A percentile compares a stretch with the other conserved stretches of the same genome.
phyloP scores from a whole-genome alignment of 2,888 invertebrate species.

The Drosophila eohydei region DNA sequence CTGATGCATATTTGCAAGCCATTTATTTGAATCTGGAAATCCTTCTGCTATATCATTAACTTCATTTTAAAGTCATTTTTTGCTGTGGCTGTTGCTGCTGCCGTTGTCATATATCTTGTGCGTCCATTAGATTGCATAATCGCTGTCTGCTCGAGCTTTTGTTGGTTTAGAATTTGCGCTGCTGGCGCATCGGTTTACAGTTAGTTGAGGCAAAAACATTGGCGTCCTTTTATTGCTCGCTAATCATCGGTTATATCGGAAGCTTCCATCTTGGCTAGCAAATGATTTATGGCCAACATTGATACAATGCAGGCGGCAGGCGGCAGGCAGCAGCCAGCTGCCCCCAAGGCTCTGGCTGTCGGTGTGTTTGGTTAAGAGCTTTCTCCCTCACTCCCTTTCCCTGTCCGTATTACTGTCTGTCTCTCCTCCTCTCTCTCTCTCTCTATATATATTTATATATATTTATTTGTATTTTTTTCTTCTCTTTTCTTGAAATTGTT shows the following conservation, averaged over 20 bases:
- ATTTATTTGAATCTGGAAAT: conserved; percentile 5
- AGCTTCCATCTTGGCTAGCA: conserved; percentile 54
- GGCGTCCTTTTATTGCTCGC: conserved; percentile 58
- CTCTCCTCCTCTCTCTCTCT: background rate
- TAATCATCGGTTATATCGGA: conserved; percentile 62
- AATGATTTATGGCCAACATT: conserved; percentile 76
- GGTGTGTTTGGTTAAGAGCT: conserved; percentile 1
- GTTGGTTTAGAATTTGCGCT: background rate
- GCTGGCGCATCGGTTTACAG: conserved; percentile 17
- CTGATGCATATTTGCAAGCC: conserved; percentile 8
- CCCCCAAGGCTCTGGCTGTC: conserved; percentile 1
- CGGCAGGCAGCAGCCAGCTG: conserved; percentile 1
- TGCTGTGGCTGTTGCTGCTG: conserved; percentile 14
- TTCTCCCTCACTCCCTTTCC: background rate
- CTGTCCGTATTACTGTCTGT: background rate
- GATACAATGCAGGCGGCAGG: conserved; percentile 53
- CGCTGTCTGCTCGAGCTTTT: conserved; percentile 8
- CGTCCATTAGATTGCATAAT: conserved; percentile 48
- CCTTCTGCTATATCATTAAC: conserved; percentile 37
- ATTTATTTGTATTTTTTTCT: conserved; percentile 14
- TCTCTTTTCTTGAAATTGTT: conserved; percentile 41
- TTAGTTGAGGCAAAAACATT: conserved; percentile 30
- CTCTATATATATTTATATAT: background rate
- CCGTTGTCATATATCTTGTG: conserved; percentile 40
- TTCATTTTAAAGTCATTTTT: conserved; percentile 32